Evolutionary conservation across 2,797 vertebrate species (phyloP).

Genomic region (Sitta carolinensis): DNA sequence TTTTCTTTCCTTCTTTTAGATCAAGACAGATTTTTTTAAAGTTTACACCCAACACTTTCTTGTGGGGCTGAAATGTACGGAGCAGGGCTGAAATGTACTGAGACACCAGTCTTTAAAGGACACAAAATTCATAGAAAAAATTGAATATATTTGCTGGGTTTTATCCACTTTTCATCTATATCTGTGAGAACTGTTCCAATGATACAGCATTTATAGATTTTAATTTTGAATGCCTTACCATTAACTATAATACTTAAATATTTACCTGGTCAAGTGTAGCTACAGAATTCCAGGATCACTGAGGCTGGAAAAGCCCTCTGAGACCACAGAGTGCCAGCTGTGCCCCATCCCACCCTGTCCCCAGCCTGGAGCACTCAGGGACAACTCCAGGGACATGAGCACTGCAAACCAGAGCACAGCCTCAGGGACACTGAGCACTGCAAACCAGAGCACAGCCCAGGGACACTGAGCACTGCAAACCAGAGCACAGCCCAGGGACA

Average conservation of each 20-base stretch:
- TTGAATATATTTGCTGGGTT: not conserved
- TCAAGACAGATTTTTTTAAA: accelerated
- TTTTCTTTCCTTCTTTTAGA: not conserved
- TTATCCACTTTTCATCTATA: not conserved
- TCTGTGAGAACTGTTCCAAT: not conserved
- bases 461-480: too few species aligned
- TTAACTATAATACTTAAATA: not conserved
- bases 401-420: too few species aligned
- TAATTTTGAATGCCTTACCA: not conserved
- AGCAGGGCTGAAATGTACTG: not conserved
- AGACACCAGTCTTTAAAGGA: not conserved
- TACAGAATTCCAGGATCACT: too few species aligned
- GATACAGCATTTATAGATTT: not conserved
- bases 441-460: too few species aligned
- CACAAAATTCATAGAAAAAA: not conserved
- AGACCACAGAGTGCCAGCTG: accelerated
- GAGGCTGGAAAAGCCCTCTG: not conserved
- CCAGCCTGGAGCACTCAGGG: too few species aligned
- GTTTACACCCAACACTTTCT: not conserved
- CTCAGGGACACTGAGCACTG: too few species aligned
- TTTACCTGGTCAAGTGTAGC: not conserved
- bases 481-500: not conserved
- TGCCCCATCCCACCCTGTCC: not conserved
- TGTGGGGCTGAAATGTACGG: not conserved
- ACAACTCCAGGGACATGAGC: too few species aligned